phyloP scores from a whole-genome alignment of 1,140 invertebrate genomes.

The Aphaenogaster rudis region DNA sequence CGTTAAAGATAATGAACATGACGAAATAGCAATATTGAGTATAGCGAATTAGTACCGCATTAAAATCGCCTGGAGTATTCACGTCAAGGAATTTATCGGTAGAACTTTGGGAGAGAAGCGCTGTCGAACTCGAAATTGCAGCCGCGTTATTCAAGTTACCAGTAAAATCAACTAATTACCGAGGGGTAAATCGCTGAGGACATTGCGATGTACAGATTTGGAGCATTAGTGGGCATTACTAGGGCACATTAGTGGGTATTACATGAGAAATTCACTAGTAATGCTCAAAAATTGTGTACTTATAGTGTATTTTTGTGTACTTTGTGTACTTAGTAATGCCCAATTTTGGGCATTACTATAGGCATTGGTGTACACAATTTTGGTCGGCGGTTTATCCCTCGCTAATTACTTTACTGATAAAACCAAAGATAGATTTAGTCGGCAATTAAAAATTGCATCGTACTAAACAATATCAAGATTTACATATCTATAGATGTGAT shows the following conservation, averaged over 20 bases:
- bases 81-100: background rate
- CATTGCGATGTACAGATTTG: too few species aligned
- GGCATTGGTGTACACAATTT: too few species aligned
- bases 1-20: slow-evolving; percentile 11
- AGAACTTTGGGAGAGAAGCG: background rate
- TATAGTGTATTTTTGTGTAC: too few species aligned
- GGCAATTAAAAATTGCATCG: background rate
- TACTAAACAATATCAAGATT: background rate
- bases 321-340: too few species aligned
- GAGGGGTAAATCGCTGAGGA: too few species aligned
- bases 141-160: background rate
- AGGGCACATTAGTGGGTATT: too few species aligned
- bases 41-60: background rate
- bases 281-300: too few species aligned
- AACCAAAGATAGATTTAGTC: background rate
- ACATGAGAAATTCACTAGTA: too few species aligned
- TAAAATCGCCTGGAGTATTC: background rate
- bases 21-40: slow-evolving; percentile 11
- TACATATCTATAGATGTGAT: background rate
- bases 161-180: background rate
- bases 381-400: too few species aligned
- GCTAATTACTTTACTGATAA: too few species aligned
- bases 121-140: background rate
- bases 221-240: too few species aligned
- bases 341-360: too few species aligned